Conservation (phyloP, 2,888 invertebrate species). For the Leptopilina myrica region DNA sequence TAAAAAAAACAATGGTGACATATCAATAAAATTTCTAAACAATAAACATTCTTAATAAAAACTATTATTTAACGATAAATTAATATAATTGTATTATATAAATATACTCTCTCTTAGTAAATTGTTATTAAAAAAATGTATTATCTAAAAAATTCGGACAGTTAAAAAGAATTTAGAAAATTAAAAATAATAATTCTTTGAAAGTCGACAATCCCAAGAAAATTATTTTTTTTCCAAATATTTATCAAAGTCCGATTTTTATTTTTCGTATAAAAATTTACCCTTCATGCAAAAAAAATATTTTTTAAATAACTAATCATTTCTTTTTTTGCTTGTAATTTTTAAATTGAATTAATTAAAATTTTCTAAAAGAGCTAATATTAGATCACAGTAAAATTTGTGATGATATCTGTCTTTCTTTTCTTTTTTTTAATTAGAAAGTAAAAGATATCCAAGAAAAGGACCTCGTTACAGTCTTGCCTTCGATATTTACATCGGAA, state of each 20-base stretch:
- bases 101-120: too few relatives aligned
- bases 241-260: neutral
- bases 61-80: too few relatives aligned
- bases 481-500: constrained; percentile 37
- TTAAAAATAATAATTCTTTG: neutral
- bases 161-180: neutral
- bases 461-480: constrained; percentile 28
- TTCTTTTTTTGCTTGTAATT: constrained; percentile 5
- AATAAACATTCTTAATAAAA: too few relatives aligned
- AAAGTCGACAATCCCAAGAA: constrained; percentile 5
- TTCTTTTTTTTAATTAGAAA: neutral
- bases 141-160: neutral
- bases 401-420: neutral
- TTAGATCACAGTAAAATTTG: constrained; percentile 12
- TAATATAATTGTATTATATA: too few relatives aligned
- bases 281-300: too few relatives aligned
- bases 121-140: too few relatives aligned
- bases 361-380: constrained; percentile 6
- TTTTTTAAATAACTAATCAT: neutral
- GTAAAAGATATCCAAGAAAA: constrained; percentile 28
- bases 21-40: too few relatives aligned
- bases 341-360: neutral
- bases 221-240: neutral
- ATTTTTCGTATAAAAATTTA: neutral
- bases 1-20: too few relatives aligned